A percentile compares a stretch with the other conserved stretches of the same genome.
phyloP scores from a whole-genome alignment of 2,888 invertebrate species.

The Ochropleura leucogaster region DNA sequence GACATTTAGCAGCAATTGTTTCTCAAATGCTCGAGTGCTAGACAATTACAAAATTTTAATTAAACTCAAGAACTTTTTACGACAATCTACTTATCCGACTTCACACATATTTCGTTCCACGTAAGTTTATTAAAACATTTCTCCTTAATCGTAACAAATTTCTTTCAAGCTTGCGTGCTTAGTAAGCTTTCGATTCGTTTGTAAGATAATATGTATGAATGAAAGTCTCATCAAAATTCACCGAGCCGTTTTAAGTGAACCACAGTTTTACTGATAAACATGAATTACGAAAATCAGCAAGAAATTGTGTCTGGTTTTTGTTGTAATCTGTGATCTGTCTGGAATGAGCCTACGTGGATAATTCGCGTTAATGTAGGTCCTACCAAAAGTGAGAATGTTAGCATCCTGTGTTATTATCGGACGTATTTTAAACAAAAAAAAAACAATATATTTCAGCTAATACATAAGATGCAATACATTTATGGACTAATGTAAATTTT shows the following conservation, averaged over 20 bases:
- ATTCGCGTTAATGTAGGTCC: not conserved
- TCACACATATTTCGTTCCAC: conserved; percentile 14
- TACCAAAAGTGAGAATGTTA: not conserved
- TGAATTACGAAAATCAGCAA: conserved; percentile 11
- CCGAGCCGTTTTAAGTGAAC: conserved; percentile 5
- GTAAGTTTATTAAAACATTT: conserved; percentile 19
- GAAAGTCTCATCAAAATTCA: conserved; percentile 58
- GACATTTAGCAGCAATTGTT: too few relatives aligned
- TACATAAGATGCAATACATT: too few relatives aligned
- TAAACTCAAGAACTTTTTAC: conserved; percentile 2
- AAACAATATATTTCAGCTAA: too few relatives aligned
- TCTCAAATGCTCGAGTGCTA: not conserved
- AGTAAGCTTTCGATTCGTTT: conserved; percentile 37
- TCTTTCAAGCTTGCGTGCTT: conserved; percentile 48
- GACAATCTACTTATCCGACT: not conserved
- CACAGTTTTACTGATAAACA: conserved; percentile 27
- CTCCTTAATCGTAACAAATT: conserved; percentile 38
- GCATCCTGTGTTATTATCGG: not conserved
- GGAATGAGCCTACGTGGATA: too few relatives aligned
- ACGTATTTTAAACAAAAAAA: not conserved
- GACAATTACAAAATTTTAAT: not conserved
- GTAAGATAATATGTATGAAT: conserved; percentile 52
- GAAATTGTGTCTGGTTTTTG: conserved; percentile 21
- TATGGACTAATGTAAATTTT: too few relatives aligned
- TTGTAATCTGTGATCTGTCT: not conserved